phyloP scores from a whole-genome alignment of 1,140 invertebrate species.

The Drosophila carrolli region DNA sequence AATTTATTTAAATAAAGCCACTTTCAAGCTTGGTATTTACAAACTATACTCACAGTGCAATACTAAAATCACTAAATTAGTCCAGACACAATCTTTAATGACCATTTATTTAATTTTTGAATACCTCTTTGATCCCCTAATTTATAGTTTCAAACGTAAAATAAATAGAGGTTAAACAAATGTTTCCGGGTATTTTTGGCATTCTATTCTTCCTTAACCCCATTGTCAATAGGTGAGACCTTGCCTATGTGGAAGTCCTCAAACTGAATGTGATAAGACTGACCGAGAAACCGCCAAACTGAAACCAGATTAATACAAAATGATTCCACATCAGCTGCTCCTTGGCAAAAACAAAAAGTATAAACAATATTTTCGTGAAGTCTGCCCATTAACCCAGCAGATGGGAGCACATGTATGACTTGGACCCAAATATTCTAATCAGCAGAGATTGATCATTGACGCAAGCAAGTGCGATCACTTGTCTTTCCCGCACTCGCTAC shows the following conservation, averaged over 20 bases:
- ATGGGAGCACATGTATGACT: slow-evolving; percentile 14
- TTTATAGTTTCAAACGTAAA: slow-evolving; percentile 1
- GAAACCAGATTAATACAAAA: slow-evolving; percentile 1
- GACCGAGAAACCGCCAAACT: slow-evolving; percentile 3
- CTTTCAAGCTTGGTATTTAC: no score
- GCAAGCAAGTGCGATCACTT: slow-evolving; percentile 24
- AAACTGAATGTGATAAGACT: slow-evolving; percentile 12
- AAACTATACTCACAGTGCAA: no score
- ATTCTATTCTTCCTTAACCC: slow-evolving; percentile 14
- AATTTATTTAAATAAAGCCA: no score
- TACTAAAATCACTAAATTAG: no score
- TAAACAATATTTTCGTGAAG: slow-evolving; percentile 34
- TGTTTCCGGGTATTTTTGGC: slow-evolving; percentile 24
- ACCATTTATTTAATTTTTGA: background rate
- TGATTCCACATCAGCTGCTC: slow-evolving; percentile 27
- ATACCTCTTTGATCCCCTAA: background rate
- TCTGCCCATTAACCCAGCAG: slow-evolving; percentile 39
- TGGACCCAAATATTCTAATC: slow-evolving; percentile 40
- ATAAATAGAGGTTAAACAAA: slow-evolving; percentile 1
- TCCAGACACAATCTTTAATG: no score
- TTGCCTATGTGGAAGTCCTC: slow-evolving; percentile 18
- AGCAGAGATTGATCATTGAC: slow-evolving; percentile 63
- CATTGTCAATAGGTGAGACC: slow-evolving; percentile 19
- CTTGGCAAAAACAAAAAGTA: slow-evolving; percentile 19
- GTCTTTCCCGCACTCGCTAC: background rate